Evolutionary conservation across 2,888 invertebrate species (phyloP).

Genomic region (Ferdinandea cuprea): DNA sequence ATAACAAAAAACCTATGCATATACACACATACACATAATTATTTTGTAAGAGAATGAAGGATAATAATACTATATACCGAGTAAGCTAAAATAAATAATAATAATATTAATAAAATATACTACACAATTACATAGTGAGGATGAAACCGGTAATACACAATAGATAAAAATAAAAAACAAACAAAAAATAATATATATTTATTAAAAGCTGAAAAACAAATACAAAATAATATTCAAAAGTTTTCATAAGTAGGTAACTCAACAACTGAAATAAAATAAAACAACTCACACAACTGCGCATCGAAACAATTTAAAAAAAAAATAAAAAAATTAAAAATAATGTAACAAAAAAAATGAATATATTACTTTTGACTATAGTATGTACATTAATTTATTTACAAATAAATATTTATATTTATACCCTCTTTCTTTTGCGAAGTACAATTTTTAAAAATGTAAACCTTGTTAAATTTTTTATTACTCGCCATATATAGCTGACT

Average conservation of each 20-base stretch:
- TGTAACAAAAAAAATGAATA: constrained; percentile 25
- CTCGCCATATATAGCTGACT: constrained; percentile 35
- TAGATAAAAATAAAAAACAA: constrained; percentile 38
- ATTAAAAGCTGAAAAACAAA: constrained; percentile 19
- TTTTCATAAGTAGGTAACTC: constrained; percentile 39
- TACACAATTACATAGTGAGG: constrained; percentile 33
- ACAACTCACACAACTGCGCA: constrained; percentile 70
- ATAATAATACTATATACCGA: constrained; percentile 57
- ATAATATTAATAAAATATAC: constrained; percentile 19
- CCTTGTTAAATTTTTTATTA: constrained; percentile 50
- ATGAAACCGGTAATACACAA: constrained; percentile 55
- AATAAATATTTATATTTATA: constrained; percentile 53
- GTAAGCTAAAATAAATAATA: constrained; percentile 27
- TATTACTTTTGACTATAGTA: constrained; percentile 25
- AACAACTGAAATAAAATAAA: constrained; percentile 16
- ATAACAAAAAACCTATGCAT: constrained; percentile 41
- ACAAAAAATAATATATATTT: constrained; percentile 33
- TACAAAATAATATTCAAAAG: constrained; percentile 32
- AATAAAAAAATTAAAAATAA: constrained; percentile 5
- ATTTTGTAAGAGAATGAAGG: constrained; percentile 44
- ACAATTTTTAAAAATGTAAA: constrained; percentile 50
- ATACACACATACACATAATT: constrained; percentile 63
- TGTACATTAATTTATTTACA: constrained; percentile 56
- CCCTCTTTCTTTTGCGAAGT: constrained; percentile 56
- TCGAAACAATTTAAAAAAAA: constrained; percentile 52